Evolutionary conservation across 1,140 invertebrate genomes (phyloP).

Genomic region (Ceratosolen fusciceps): DNA sequence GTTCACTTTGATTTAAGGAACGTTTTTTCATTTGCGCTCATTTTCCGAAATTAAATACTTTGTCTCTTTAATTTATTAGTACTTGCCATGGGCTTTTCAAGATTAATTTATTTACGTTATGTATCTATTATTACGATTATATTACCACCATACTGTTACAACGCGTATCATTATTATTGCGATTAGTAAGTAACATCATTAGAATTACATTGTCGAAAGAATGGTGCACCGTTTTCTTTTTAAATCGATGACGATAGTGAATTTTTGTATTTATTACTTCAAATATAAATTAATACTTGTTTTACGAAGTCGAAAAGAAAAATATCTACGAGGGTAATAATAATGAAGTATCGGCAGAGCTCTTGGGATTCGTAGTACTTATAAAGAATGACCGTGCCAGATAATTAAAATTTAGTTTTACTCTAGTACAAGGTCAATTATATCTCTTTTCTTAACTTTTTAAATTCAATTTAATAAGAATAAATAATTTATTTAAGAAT

Average conservation of each 20-base stretch:
- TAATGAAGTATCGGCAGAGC: background rate
- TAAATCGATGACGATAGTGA: background rate
- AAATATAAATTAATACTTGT: slow-evolving; percentile 4
- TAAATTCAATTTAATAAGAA: slow-evolving; percentile 1
- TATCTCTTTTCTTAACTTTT: slow-evolving; percentile 20
- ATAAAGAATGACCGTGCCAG: background rate
- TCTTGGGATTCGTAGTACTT: slow-evolving; percentile 25
- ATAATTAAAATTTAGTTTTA: slow-evolving; percentile 5
- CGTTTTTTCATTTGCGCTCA: background rate
- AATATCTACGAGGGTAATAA: background rate
- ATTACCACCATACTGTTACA: slow-evolving; percentile 17
- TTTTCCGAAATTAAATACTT: background rate
- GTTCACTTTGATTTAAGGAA: background rate
- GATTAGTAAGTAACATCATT: background rate
- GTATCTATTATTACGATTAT: slow-evolving; percentile 21
- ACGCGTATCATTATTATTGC: background rate
- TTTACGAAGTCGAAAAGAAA: slow-evolving; percentile 9
- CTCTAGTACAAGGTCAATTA: slow-evolving; percentile 14
- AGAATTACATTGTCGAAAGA: background rate
- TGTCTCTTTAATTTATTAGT: slow-evolving; percentile 15
- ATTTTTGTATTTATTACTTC: background rate
- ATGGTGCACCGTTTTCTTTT: background rate
- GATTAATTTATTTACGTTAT: slow-evolving; percentile 20
- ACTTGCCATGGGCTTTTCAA: slow-evolving; percentile 32
- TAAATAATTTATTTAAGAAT: slow-evolving; percentile 17